A percentile compares a stretch with the other conserved stretches of the same genome.
Evolutionary conservation across 2,113 vertebrate genomes (phyloP).

Genomic region (Meriones unguiculatus): DNA sequence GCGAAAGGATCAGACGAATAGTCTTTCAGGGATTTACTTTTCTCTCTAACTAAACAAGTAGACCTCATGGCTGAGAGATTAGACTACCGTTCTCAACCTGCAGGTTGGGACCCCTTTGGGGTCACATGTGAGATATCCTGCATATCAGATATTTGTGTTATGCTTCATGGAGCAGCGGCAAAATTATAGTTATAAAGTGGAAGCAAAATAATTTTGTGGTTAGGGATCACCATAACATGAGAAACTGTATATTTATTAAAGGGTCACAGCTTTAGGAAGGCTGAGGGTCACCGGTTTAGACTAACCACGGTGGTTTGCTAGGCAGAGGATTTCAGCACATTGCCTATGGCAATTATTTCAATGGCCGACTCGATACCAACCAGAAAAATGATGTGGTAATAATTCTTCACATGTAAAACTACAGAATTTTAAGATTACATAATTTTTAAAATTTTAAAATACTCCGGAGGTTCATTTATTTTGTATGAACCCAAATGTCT

Average conservation of each 20-base stretch:
- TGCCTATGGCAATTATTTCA: slow-evolving; percentile 19
- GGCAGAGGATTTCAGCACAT: neutral
- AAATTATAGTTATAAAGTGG: neutral
- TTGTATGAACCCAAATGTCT: neutral
- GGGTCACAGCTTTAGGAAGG: neutral
- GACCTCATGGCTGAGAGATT: neutral
- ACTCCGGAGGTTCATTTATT: neutral
- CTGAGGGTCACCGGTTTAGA: neutral
- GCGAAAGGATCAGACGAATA: neutral
- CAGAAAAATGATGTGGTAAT: neutral
- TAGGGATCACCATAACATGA: neutral
- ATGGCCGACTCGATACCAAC: neutral
- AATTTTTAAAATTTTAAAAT: neutral
- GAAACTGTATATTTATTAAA: neutral
- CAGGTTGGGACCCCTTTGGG: too few relatives aligned
- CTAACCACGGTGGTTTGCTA: neutral
- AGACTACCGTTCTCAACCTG: neutral
- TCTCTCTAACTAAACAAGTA: neutral
- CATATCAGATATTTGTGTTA: neutral
- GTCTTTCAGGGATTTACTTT: slow-evolving; percentile 1
- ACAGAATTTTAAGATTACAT: neutral
- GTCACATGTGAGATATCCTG: neutral
- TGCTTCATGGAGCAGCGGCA: neutral
- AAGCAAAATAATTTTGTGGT: neutral
- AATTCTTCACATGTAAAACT: neutral